Conservation (phyloP, 1,140 invertebrate species). For the Eubasilissa regina region DNA sequence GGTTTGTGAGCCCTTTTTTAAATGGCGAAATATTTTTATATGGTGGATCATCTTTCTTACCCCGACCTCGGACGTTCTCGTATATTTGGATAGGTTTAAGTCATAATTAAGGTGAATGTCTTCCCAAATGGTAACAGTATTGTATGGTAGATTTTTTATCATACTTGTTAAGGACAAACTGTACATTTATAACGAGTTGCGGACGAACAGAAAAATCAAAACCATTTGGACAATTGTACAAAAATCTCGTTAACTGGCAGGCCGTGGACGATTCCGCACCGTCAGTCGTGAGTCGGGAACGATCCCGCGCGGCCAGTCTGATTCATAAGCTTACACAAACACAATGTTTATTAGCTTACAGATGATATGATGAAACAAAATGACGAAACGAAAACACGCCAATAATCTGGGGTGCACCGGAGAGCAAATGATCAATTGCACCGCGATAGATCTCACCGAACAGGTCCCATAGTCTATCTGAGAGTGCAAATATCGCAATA, state of each 20-base stretch:
- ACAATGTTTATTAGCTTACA: conserved; percentile 35
- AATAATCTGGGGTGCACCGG: too few species aligned
- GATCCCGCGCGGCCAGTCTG: background rate
- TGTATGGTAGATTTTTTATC: conserved; percentile 34
- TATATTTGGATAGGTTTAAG: conserved; percentile 3
- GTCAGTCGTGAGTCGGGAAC: too few species aligned
- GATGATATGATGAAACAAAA: conserved; percentile 20
- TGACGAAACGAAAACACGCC: conserved; percentile 10
- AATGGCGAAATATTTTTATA: conserved; percentile 17
- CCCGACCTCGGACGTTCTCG: background rate
- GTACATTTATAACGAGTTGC: conserved; percentile 27
- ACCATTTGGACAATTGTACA: conserved; percentile 34
- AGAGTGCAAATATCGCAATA: background rate
- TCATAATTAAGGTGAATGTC: conserved; percentile 39
- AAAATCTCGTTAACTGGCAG: conserved; percentile 12
- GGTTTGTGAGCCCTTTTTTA: conserved; percentile 8
- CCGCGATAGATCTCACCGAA: too few species aligned
- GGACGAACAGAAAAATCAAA: conserved; percentile 20
- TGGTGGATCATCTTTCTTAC: background rate
- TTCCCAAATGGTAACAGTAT: conserved; percentile 48
- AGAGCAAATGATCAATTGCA: too few species aligned
- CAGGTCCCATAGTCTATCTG: too few species aligned
- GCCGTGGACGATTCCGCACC: background rate
- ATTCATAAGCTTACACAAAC: conserved; percentile 30
- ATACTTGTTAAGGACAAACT: conserved; percentile 32